Evolutionary conservation across 2,888 invertebrate genomes (phyloP), one percentile per base, ranked within the genome.

Genomic region (Schizaphis graminum): DNA sequence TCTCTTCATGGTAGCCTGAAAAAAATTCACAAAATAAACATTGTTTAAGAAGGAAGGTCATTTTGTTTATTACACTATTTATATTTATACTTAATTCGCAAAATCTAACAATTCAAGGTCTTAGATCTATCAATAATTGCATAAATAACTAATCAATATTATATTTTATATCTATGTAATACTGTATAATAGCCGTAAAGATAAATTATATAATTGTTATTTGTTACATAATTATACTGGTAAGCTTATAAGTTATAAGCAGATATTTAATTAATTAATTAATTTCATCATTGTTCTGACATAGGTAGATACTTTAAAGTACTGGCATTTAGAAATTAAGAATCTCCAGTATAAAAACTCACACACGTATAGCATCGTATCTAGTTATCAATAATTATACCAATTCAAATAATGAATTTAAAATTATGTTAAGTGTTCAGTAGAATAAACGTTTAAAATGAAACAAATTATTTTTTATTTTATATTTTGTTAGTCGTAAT

Each of bases 1-100:
- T 95, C 97, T 96, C 95, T 97, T 96, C 95, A 97, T 97, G 13
- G 97, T 97, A 7, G 97, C 96, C 95, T 96, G 95, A 86, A 94
- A 89, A 41, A 47, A 92, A 8, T 86, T 90, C 0, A 3, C 11
- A 89, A 86, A 24, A 77, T 77, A 77, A 35, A 77, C 8, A 77
- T 35, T 35, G 3, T 77, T 21, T 35, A 77, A 8, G 77, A 35
- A 8, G 35, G 35, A 77, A 35, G 35, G 21, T 35, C 35, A 41
- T 21, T 77, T 21, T 85, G 44, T 44, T 85, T 26, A 44, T 2
- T 28, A 44, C 28, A 44, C 26, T 3, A 85, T 44, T 26, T 44
- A 41, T 44, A 85, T 85, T 28, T 28, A 24, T 44, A 28, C 28
- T 44, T 41, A 44, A 10, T 26, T 1, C 4, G 28, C 13, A 77